phyloP scores from a whole-genome alignment of 1,140 invertebrate genomes.

The Drosophila arawakana region DNA sequence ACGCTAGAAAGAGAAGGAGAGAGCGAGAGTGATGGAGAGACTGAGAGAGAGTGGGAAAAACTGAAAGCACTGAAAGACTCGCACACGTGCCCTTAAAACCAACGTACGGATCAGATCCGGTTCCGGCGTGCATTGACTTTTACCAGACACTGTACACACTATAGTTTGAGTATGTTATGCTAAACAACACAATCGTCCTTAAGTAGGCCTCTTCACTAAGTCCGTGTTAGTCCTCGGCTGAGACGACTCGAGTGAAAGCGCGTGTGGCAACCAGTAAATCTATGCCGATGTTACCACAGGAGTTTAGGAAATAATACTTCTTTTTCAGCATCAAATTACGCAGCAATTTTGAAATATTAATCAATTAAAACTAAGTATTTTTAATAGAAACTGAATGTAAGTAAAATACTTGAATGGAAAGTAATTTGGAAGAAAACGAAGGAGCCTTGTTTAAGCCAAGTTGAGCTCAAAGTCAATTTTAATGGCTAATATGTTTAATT shows the following conservation, averaged over 20 bases:
- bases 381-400: too few species aligned
- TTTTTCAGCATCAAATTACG: too few species aligned
- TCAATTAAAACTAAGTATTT: too few species aligned
- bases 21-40: too few species aligned
- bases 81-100: constrained; percentile 53
- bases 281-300: neutral
- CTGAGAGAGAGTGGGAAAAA: constrained; percentile 17
- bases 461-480: too few species aligned
- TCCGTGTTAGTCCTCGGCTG: constrained; percentile 51
- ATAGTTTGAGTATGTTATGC: constrained; percentile 18
- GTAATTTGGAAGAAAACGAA: too few species aligned
- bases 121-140: constrained; percentile 73
- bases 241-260: neutral
- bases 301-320: too few species aligned
- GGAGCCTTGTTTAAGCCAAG: too few species aligned
- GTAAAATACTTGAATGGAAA: too few species aligned
- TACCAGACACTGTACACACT: constrained; percentile 49
- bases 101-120: constrained; percentile 41
- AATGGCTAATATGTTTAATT: too few species aligned
- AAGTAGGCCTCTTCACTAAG: constrained; percentile 74
- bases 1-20: neutral
- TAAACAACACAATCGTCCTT: constrained; percentile 41
- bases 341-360: too few species aligned
- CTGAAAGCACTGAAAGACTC: constrained; percentile 20
- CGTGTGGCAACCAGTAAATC: constrained; percentile 5